Percentiles rank a stretch among this genome's conserved stretches.
phyloP scores from a whole-genome alignment of 2,113 vertebrate species.

The Corvus moneduloides region DNA sequence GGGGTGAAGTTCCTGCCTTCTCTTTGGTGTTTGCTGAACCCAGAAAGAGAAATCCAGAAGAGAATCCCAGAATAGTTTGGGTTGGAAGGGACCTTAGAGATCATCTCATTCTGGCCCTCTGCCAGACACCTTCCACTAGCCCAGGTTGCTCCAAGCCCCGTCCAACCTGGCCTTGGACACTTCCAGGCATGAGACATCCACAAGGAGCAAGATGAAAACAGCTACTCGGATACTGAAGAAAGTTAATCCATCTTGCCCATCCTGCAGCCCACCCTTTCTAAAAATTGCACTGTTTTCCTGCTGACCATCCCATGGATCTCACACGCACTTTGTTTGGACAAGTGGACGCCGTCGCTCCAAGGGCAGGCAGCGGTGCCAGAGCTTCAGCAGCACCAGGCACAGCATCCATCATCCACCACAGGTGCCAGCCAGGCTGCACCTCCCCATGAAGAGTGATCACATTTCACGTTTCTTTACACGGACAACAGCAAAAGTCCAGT shows the following conservation, averaged over 20 bases:
- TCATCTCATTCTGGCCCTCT: not conserved
- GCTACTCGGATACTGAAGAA: not conserved
- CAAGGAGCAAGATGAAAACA: not conserved
- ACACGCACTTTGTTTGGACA: not conserved
- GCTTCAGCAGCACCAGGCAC: fast-evolving
- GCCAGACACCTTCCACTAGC: not conserved
- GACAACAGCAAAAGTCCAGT: not conserved
- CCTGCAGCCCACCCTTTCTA: not conserved
- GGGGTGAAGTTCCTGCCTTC: not conserved
- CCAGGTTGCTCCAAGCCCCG: fast-evolving
- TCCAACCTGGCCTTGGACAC: not conserved
- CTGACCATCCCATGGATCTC: not conserved
- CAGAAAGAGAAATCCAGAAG: not conserved
- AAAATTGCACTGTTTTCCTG: not conserved
- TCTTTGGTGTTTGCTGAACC: not conserved
- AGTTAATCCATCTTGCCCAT: not conserved
- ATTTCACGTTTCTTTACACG: fast-evolving
- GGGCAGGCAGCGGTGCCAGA: not conserved
- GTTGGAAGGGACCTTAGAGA: not conserved
- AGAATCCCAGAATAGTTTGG: not conserved
- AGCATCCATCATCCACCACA: fast-evolving
- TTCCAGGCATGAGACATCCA: not conserved
- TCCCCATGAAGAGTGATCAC: fast-evolving
- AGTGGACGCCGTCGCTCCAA: fast-evolving
- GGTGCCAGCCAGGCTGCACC: not conserved